phyloP scores from a whole-genome alignment of 1,140 invertebrate species.

The Schlechtendalia chinensis region DNA sequence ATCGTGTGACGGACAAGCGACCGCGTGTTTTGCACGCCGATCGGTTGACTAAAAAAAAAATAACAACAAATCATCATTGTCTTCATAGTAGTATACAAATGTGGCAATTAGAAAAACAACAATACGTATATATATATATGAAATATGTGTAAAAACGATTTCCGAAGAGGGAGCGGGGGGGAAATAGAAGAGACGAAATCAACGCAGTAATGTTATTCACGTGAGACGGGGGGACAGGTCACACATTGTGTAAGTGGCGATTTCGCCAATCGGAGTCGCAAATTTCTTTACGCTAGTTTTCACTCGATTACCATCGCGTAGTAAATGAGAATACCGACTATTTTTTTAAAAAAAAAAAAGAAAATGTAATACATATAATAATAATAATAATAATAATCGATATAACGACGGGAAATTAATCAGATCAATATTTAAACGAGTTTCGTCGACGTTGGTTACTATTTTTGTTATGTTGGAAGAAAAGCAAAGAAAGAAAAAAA shows the following conservation, averaged over 20 bases:
- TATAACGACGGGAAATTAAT: too few species aligned
- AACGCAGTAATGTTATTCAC: conserved; percentile 6
- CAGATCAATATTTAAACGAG: background rate
- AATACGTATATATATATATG: too few species aligned
- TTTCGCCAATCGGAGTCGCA: background rate
- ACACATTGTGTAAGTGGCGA: background rate
- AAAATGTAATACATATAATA: background rate
- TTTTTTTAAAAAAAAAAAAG: too few species aligned
- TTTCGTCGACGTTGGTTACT: background rate
- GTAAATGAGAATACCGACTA: background rate
- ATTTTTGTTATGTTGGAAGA: too few species aligned
- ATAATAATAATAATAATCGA: too few species aligned
- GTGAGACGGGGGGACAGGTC: too few species aligned
- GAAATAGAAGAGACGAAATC: conserved; percentile 24
- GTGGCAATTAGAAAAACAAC: conserved; percentile 25
- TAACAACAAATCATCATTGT: background rate
- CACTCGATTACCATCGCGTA: background rate
- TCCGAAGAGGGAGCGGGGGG: background rate
- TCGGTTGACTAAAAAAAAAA: background rate
- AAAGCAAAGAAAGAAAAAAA: background rate
- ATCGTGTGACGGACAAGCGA: too few species aligned
- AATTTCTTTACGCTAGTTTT: background rate
- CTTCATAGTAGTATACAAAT: background rate
- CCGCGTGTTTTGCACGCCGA: too few species aligned
- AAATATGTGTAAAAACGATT: background rate